Evolutionary conservation across 2,888 invertebrate genomes (phyloP), one percentile per base, ranked within the genome.

Genomic region (Zonitis immaculata): DNA sequence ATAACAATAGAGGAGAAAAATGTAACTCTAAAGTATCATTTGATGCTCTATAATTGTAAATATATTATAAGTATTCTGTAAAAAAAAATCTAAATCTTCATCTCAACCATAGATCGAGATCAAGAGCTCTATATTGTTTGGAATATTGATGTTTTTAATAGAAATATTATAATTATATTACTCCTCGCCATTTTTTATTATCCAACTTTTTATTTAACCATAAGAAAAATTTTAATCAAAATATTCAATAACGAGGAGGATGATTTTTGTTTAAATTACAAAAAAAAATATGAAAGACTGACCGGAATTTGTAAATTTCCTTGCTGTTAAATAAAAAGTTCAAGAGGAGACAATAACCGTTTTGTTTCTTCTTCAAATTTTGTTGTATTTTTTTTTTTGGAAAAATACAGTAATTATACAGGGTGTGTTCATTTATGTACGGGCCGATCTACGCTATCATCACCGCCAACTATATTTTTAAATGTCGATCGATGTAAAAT

Each of bases 301-400:
- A 52, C 46, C 57, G 51, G 57, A 42, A 56, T 20, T 20, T 39
- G 39, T 5, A 16, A 48, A 49, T 52, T 60, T 61, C 57, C 60
- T 55, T 56, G 51, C 61, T 60, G 63, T 54, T 60, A 63, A 58
- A 60, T 64, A 63, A 62, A 64, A 61, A 65, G 59, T 50, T 52
- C 54, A 53, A 62, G 61, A 59, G 58, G 60, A 59, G 67, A 67
- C 67, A 65, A 67, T 66, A 67, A 65, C n/a, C n/a, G n/a, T 22
- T 22, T 22, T 22, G 3, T 22, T 22, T 22, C 5, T 5, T 22
- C 22, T 4, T 4, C 22, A 22, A 4, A 22, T 5, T 4, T 59
- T 39, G 35, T 49, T 49, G 56, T 54, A 22, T 22, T 3, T 22
- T 22, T 22, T 4, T 22, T 22, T 3, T 22, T 22, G 22, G 26